Evolutionary conservation across 2,113 vertebrate species (phyloP), one percentile per base, ranked within the genome.

Genomic region (Nothocercus nigrocapillus): DNA sequence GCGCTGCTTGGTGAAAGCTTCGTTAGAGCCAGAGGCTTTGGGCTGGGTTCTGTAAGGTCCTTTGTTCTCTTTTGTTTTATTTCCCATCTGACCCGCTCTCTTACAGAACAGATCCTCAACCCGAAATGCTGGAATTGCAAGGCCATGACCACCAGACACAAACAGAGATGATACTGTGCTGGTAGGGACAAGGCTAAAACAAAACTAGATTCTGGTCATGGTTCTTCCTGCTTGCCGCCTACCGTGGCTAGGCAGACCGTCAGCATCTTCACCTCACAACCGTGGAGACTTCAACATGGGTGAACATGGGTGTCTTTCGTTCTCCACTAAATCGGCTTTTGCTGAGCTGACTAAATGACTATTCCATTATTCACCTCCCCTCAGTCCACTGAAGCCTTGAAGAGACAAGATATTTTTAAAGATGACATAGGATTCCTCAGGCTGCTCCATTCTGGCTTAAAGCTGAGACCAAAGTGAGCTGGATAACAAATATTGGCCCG

Each of bases 1-100:
- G n/a, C 9, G 51, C 69, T 79, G 69, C 81, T 91, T 85, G 24
- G 78, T 63, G 94, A 85, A 95, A 90, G 32, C 64, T 95, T 87
- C 82, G 88, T 93, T 78, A 90, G 89, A 91, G 84, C 81, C 7
- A 28, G 80, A 91, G 84, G 56, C 20, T 51, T 3, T 53, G 40
- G 83, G 47, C 28, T 86, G 87, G 18, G 75, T 70, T 86, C 93
- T 66, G 44, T 28, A 51, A 1, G 7, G 59, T 76, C 64, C 24
- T 62, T 72, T 11, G 8, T 19, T 0, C 16, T 17, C 82, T 79
- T 96, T 82, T 9, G 8, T 17, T 0, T 18, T 17, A 78, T 82
- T 96, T 79, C 73, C 62, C 51, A 27, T 88, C 79, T 91, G 34
- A 85, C 47, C 66, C 5, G 5, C 66, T 80, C 92, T 94, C 73